Percentiles rank a stretch among this genome's conserved stretches.
These are phyloP conservation scores for Bolborhynchus lineola DNA, from an alignment of 2,113 vertebrate species.

Conservation along the genomic window DNA sequence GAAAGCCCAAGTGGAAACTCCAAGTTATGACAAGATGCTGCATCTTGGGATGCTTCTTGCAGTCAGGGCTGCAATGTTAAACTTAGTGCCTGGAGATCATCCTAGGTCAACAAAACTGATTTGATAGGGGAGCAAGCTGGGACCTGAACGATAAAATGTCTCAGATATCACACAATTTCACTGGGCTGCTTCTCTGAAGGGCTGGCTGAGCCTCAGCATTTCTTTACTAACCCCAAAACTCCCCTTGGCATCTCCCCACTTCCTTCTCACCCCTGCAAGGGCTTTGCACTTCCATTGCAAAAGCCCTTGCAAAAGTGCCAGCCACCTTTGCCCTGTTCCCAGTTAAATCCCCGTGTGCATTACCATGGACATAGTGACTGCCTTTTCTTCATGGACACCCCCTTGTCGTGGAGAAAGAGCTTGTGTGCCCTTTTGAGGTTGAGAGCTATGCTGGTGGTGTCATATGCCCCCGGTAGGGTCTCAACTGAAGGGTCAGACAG, in stretches of 20 bases:
- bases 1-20: background rate
- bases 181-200: background rate
- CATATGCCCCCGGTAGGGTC: too few species aligned
- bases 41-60: background rate
- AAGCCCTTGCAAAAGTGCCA: background rate
- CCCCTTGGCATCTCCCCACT: background rate
- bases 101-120: background rate
- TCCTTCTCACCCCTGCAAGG: background rate
- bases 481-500: too few species aligned
- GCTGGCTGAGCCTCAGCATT: background rate
- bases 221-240: background rate
- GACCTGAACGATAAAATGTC: background rate
- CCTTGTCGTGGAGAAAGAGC: too few species aligned
- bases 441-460: too few species aligned
- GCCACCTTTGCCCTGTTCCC: background rate
- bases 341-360: background rate
- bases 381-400: too few species aligned
- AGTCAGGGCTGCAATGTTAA: background rate
- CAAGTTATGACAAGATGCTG: background rate
- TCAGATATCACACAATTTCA: background rate
- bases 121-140: background rate
- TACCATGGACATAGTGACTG: background rate
- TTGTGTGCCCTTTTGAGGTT: too few species aligned
- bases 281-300: background rate
- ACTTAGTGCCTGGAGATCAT: background rate